Percentiles rank a stretch among this genome's conserved stretches.
Conservation (phyloP, 2,113 vertebrate genomes). For the Nipponia nippon region DNA sequence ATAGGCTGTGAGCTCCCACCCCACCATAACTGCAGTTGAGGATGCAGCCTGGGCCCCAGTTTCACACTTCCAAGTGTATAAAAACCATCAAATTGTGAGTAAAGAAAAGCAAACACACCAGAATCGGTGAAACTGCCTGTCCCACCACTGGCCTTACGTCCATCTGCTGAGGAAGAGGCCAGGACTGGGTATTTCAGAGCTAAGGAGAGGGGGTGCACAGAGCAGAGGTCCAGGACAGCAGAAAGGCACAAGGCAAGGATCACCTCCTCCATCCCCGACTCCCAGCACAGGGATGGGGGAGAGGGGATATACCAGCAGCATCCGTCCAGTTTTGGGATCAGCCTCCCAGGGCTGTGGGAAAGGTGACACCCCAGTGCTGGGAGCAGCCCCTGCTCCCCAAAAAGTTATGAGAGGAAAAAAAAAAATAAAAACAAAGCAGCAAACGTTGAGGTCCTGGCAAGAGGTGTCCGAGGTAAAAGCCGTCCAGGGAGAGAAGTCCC, state of each 20-base stretch:
- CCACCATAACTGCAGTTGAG: not conserved
- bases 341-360: not conserved
- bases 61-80: not conserved
- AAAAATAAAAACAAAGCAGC: not conserved
- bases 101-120: not conserved
- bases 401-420: not conserved
- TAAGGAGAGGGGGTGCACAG: not conserved
- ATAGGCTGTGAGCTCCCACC: not conserved
- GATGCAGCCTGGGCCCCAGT: not conserved
- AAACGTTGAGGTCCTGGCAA: not conserved
- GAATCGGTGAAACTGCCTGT: not conserved
- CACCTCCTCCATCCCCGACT: not conserved
- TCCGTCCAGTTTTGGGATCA: not conserved
- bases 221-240: not conserved
- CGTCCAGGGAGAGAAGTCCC: not conserved
- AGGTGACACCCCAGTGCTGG: not conserved
- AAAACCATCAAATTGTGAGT: not conserved
- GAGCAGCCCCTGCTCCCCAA: not conserved
- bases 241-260: constrained; percentile 33
- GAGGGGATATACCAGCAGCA: not conserved
- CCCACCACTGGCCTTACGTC: not conserved
- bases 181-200: not conserved
- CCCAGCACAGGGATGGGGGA: not conserved
- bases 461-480: not conserved
- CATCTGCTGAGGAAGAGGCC: not conserved